phyloP scores from a whole-genome alignment of 1,140 invertebrate species.

The Saccostrea echinata region DNA sequence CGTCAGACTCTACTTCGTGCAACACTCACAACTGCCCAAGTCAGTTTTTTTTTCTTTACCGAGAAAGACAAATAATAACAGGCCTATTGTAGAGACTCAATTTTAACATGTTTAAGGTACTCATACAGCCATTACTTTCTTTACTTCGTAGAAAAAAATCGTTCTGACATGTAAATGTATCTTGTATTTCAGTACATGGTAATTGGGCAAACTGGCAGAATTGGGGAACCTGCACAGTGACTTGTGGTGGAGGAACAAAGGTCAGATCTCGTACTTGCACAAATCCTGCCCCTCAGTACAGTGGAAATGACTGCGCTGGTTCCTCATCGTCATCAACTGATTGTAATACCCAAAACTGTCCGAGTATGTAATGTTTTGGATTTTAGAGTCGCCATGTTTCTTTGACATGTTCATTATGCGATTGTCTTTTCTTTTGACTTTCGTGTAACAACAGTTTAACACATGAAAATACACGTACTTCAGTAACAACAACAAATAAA shows the following conservation, averaged over 20 bases:
- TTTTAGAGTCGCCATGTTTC: background rate
- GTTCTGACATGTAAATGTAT: background rate
- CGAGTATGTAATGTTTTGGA: background rate
- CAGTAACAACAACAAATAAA: no score
- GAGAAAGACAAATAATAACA: no score
- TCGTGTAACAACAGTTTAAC: no score
- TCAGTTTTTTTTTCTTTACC: background rate
- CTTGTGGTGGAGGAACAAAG: slow-evolving; percentile 44
- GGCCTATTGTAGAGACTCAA: background rate
- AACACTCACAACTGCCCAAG: slow-evolving; percentile 31
- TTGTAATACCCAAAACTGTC: background rate
- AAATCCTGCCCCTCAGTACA: slow-evolving; percentile 37
- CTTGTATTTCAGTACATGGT: slow-evolving; percentile 68
- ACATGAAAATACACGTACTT: no score
- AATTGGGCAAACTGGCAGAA: slow-evolving; percentile 15
- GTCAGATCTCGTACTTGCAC: slow-evolving; percentile 23
- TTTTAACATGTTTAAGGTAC: background rate
- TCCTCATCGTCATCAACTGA: background rate
- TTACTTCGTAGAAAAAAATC: background rate
- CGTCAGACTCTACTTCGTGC: slow-evolving; percentile 57
- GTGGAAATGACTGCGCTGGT: slow-evolving; percentile 30
- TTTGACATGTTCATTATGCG: no score
- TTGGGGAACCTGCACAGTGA: slow-evolving; percentile 42
- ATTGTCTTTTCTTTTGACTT: no score
- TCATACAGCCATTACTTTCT: background rate